A percentile compares a stretch with the other conserved stretches of the same genome.
These are phyloP conservation scores for Dicentrarchus labrax DNA, from an alignment of 2,113 vertebrate species.

Conservation along the genomic window DNA sequence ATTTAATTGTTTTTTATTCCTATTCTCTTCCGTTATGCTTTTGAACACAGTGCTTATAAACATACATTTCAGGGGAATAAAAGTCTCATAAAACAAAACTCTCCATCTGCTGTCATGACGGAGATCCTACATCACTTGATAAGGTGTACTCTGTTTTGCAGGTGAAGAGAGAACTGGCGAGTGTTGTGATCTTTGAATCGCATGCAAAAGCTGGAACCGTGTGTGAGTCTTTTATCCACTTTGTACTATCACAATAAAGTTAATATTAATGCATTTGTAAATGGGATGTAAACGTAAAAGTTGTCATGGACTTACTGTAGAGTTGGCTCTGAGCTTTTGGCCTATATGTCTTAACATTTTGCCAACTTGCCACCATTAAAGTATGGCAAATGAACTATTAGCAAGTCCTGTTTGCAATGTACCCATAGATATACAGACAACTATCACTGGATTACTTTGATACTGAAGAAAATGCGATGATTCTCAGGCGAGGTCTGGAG, in stretches of 20 bases:
- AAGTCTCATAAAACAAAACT: background rate
- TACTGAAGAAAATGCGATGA: background rate
- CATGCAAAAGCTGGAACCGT: constrained; percentile 98
- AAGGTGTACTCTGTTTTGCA: constrained; percentile 67
- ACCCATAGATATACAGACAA: background rate
- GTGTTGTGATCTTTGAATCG: constrained; percentile 97
- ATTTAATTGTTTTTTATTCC: background rate
- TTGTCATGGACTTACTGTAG: background rate
- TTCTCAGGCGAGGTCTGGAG: background rate
- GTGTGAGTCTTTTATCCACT: constrained; percentile 86
- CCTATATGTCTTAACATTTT: background rate
- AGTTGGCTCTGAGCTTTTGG: background rate
- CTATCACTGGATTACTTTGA: background rate
- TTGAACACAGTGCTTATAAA: background rate
- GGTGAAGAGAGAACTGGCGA: constrained; percentile 96
- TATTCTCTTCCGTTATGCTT: background rate
- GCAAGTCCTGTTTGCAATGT: background rate
- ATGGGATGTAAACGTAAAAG: background rate
- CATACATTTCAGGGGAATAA: background rate
- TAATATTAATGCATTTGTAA: background rate
- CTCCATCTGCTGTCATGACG: background rate
- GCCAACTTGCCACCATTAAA: background rate
- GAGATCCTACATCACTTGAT: background rate
- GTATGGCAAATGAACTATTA: background rate
- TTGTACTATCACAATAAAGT: background rate